Evolutionary conservation across 2,797 vertebrate genomes (phyloP).

Genomic region (Caiman crocodilus): DNA sequence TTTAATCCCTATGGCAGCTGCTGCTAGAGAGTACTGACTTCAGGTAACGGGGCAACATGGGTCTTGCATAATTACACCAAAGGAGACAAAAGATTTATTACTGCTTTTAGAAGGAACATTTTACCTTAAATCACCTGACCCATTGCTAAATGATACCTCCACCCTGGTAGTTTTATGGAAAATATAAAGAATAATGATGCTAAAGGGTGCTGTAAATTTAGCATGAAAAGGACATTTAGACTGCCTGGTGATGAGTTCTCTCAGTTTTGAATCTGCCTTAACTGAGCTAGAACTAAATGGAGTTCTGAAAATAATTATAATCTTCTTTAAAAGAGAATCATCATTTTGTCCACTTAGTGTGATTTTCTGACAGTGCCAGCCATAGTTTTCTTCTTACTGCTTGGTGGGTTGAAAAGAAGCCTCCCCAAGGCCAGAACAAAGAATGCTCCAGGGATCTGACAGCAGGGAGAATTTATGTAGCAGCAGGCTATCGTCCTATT

Average conservation of each 20-base stretch:
- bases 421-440: constrained; percentile 74
- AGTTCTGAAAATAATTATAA: constrained; percentile 22
- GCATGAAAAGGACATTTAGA: constrained; percentile 25
- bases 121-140: constrained; percentile 53
- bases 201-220: background rate
- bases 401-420: constrained; percentile 68
- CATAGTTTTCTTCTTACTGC: constrained; percentile 54
- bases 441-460: constrained; percentile 70
- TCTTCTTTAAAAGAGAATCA: constrained; percentile 5
- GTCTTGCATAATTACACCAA: background rate
- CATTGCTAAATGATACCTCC: background rate
- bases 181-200: background rate
- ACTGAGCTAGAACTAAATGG: background rate
- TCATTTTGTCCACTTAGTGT: constrained; percentile 50
- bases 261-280: constrained; percentile 26
- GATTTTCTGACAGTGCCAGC: constrained; percentile 66
- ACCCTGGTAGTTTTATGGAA: background rate
- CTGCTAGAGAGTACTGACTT: background rate
- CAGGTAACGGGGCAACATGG: constrained; percentile 14
- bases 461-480: constrained; percentile 69
- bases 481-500: constrained; percentile 71
- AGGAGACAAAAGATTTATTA: constrained; percentile 25
- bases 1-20: constrained; percentile 38
- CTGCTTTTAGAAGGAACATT: constrained; percentile 36
- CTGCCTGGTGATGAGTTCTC: constrained; percentile 31